A percentile compares a stretch with the other conserved stretches of the same genome.
phyloP scores from a whole-genome alignment of 2,113 vertebrate species.

The Neomonachus schauinslandi region DNA sequence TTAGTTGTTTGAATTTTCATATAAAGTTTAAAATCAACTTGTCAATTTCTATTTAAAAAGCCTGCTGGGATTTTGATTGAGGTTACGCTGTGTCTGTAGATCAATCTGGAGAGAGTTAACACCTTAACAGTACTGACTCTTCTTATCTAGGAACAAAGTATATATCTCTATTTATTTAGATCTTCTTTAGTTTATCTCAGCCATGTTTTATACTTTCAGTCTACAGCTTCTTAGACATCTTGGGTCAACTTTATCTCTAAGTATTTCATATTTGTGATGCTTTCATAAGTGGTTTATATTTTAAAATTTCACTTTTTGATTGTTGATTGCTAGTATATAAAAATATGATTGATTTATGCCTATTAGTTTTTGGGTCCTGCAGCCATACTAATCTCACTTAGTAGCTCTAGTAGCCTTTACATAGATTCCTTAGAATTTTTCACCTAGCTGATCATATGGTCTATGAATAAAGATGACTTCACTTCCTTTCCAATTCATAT shows the following conservation, averaged over 20 bases:
- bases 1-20: background rate
- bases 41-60: background rate
- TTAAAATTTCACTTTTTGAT: background rate
- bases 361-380: background rate
- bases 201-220: background rate
- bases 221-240: background rate
- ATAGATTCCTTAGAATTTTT: conserved; percentile 5
- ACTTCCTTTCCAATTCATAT: background rate
- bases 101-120: background rate
- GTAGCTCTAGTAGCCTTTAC: background rate
- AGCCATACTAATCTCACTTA: background rate
- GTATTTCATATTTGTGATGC: conserved; percentile 20
- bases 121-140: background rate
- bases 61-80: background rate
- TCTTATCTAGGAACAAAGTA: background rate
- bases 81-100: background rate
- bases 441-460: background rate
- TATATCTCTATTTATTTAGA: background rate
- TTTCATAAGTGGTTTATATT: background rate
- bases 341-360: background rate
- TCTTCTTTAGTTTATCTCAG: conserved; percentile 23
- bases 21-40: conserved; percentile 15
- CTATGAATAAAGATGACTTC: conserved; percentile 23
- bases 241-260: background rate
- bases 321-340: background rate